Conservation (phyloP, 1,140 invertebrate species). For the Drosophila pruinosa region DNA sequence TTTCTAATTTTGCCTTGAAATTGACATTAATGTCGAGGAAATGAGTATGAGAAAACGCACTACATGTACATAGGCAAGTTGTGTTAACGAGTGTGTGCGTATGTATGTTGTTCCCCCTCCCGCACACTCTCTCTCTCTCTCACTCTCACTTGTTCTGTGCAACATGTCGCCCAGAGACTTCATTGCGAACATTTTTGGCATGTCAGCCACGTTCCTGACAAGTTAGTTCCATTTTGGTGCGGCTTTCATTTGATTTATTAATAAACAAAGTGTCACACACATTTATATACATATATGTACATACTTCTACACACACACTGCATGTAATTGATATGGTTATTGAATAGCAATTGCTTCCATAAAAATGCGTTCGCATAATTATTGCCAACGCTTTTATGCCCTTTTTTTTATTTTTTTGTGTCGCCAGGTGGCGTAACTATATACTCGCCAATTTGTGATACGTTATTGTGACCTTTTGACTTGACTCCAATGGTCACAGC, state of each 20-base stretch:
- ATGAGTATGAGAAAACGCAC: constrained; percentile 19
- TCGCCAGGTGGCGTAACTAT: constrained; percentile 19
- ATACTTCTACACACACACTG: neutral
- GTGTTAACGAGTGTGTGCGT: constrained; percentile 25
- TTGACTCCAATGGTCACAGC: neutral
- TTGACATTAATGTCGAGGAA: constrained; percentile 40
- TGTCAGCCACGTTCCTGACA: constrained; percentile 62
- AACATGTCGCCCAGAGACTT: constrained; percentile 50
- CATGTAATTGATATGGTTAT: constrained; percentile 65
- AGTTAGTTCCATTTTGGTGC: constrained; percentile 60
- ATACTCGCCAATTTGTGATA: neutral
- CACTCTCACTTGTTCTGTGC: neutral
- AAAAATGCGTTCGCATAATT: constrained; percentile 2
- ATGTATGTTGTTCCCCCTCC: neutral
- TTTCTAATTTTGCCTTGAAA: constrained; percentile 21
- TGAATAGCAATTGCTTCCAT: constrained; percentile 40
- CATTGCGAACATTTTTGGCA: constrained; percentile 48
- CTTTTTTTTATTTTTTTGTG: neutral
- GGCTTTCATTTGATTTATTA: constrained; percentile 67
- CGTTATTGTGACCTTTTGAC: neutral
- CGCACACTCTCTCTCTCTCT: neutral
- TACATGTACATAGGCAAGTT: constrained; percentile 32
- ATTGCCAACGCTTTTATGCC: neutral
- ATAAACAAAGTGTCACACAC: constrained; percentile 57
- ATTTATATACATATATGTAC: constrained; percentile 2